Evolutionary conservation across 2,797 vertebrate genomes (phyloP), one percentile per base, ranked within the genome.

Genomic region (Tapera naevia): DNA sequence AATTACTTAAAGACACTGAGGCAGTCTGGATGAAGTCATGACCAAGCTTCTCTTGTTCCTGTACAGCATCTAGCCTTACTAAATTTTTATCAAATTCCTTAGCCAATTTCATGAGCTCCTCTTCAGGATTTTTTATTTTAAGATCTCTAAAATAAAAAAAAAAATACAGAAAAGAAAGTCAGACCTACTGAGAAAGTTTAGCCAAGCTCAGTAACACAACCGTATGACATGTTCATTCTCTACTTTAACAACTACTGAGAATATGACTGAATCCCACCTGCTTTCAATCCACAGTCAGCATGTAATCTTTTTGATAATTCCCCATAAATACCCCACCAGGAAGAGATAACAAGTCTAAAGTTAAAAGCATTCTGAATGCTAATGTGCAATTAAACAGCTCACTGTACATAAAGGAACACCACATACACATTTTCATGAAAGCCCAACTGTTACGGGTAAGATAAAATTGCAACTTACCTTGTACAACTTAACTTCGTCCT

Each of bases 1-100:
- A 78, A 78, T 80, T 80, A 87, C n/a, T 72, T 57, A 76, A 83
- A 86, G 54, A 82, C 62, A 92, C 93, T 65, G 95, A 96, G 78
- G 86, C 11, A 5, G 15, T 82, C 69, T 93, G 92, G 45, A 93
- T 81, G 82, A 95, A 87, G 80, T 86, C 74, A 51, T 57, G 80
- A 87, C 84, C 90, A 51, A 89, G 75, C 14, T 94, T 79, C 43
- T 98, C 92, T 69, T 97, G 97, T 1, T 97, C 94, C 45, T 97
- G 97, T 93, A 98, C 96, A 62, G 98, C 97, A 56, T 98, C 98
- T 57, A 97, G 96, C 66, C 93, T 98, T 48, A 98, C 98, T 96
- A 99, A 97, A 96, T 99, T 99, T 97, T 98, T 98, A 97, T 99
- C 99, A 94, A 99, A 99, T 95, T 98, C 98, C 65, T 98, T 98